Base-by-base conservation (phyloP, 2,888 invertebrate species). In the Lypha dubia region DNA sequence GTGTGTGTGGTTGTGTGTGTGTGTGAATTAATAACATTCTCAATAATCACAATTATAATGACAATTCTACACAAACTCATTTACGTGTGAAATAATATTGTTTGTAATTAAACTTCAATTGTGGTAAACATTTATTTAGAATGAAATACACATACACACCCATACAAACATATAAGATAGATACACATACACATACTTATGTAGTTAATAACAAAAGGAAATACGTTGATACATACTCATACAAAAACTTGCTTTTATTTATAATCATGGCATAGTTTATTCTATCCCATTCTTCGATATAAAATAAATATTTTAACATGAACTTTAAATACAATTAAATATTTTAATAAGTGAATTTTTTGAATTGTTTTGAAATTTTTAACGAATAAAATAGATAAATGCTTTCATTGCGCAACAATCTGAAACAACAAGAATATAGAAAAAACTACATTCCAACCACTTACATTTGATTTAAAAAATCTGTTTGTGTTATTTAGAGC, bases 71-170 rank as follows among this genome's bases (percentile, higher is more conserved):
- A 24, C 8, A 24, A 41, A 56, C 38, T 24, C n/a, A 70, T 53
- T 70, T 11, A 17, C 24, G 38, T 70, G 53, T 41, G 53, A 53
- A 38, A 51, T n/a, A 68, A 53, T 53, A 70, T 41, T 56, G 22
- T 70, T n/a, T 17, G 17, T 17, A 70, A 70, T 56, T 56, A 70
- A 24, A 28, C 38, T 70, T 41, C 13, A 41, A 62, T 41, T 38
- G 38, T 38, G 38, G n/a, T 6, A 24, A 53, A 24, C 15, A 53
- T 13, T 13, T 6, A 24, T 9, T 22, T 15, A 56, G 6, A 17
- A 6, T 6, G 17, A 46, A 28, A 5, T n/a, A 44, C 5, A 44
- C 41, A 8, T 7, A 51, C 22, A 22, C 15, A 15, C 8, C 13
- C 8, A 53, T 5, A 24, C 22, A 22, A 22, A 22, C 46, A 46